A percentile compares a stretch with the other conserved stretches of the same genome.
Conservation (phyloP, 2,888 invertebrate genomes). For the Horisme vitalbata region DNA sequence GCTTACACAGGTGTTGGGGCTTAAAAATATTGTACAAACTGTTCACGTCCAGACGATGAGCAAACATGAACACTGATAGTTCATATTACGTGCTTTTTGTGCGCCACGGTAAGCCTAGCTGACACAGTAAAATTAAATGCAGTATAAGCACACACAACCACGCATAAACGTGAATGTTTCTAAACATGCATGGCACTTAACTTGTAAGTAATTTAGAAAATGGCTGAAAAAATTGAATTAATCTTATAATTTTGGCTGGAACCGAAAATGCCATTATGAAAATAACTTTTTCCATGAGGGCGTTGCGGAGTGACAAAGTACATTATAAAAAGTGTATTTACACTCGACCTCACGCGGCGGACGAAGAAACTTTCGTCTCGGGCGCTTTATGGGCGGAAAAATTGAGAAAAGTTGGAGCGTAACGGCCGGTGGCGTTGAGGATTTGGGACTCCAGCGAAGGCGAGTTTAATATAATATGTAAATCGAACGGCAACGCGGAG, state of each 20-base stretch:
- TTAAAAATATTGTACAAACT: conserved; percentile 31
- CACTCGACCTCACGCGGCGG: conserved; percentile 77
- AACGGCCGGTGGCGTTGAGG: conserved; percentile 77
- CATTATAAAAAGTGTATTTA: conserved; percentile 81
- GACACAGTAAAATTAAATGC: conserved; percentile 25
- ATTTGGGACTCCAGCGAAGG: conserved; percentile 62
- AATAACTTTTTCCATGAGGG: conserved; percentile 58
- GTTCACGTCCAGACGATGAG: conserved; percentile 32
- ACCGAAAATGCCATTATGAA: conserved; percentile 56
- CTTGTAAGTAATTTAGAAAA: too few relatives aligned
- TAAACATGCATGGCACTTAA: too few relatives aligned
- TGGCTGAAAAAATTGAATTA: conserved; percentile 3
- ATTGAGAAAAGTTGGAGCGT: conserved; percentile 81
- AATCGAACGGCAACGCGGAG: conserved; percentile 75
- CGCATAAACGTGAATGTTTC: conserved; percentile 15
- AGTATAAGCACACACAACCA: conserved; percentile 19
- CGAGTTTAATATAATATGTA: conserved; percentile 82
- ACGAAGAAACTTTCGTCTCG: conserved; percentile 76
- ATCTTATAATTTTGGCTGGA: conserved; percentile 23
- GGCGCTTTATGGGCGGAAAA: conserved; percentile 81
- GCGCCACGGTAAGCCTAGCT: conserved; percentile 14
- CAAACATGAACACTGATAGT: conserved; percentile 28
- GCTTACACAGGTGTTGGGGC: conserved; percentile 52
- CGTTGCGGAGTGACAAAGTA: conserved; percentile 74
- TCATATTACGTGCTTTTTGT: conserved; percentile 31